Conservation (phyloP, 2,797 vertebrate species). For the Rallus crepitans region DNA sequence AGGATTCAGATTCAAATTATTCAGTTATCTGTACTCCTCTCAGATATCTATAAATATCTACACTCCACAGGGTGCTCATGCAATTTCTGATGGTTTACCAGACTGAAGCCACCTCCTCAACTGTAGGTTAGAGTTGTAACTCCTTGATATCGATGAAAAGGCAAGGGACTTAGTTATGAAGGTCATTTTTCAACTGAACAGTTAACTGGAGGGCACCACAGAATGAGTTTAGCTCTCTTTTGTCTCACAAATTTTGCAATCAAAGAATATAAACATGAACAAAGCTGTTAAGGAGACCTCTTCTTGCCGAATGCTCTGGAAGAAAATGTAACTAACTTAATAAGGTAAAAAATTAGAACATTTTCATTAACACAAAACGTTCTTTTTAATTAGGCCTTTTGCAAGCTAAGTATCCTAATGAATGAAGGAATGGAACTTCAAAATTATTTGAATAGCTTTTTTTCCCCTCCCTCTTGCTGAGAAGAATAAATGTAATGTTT, state of each 20-base stretch:
- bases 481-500: slow-evolving; percentile 50
- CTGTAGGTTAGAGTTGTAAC: slow-evolving; percentile 67
- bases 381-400: slow-evolving; percentile 81
- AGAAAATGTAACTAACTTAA: slow-evolving; percentile 71
- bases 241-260: slow-evolving; percentile 77
- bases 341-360: slow-evolving; percentile 76
- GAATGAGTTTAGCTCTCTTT: slow-evolving; percentile 73
- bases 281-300: slow-evolving; percentile 62
- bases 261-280: slow-evolving; percentile 78
- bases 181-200: slow-evolving; percentile 84
- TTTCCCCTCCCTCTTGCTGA: background rate
- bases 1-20: slow-evolving; percentile 74
- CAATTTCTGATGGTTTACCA: slow-evolving; percentile 75
- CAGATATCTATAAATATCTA: slow-evolving; percentile 74
- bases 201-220: slow-evolving; percentile 77
- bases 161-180: slow-evolving; percentile 80
- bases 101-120: slow-evolving; percentile 69
- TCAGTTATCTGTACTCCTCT: slow-evolving; percentile 67
- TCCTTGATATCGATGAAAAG: slow-evolving; percentile 72
- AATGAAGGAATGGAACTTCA: slow-evolving; percentile 61
- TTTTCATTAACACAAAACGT: slow-evolving; percentile 78
- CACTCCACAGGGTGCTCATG: slow-evolving; percentile 59
- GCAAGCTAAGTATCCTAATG: slow-evolving; percentile 77
- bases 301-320: slow-evolving; percentile 69
- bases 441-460: slow-evolving; percentile 68